Conservation (phyloP, 92 coral and sea anemone genomes). For the Porites lobata region DNA sequence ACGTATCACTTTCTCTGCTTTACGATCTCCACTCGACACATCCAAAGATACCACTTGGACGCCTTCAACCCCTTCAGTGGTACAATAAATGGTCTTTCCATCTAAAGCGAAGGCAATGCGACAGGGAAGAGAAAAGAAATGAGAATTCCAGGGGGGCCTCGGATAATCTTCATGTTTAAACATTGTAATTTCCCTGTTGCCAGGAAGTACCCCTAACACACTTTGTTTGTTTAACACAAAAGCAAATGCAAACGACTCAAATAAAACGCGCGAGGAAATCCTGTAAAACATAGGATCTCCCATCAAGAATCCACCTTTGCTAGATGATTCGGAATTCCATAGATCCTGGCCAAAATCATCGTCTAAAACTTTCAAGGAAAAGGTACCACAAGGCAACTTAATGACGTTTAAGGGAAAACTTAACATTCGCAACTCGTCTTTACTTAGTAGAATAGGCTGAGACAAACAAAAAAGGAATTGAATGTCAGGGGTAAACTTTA, state of each 20-base stretch:
- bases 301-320: not conserved
- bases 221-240: not conserved
- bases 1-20: not conserved
- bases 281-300: not conserved
- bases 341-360: too few species aligned
- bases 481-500: constrained; percentile 8
- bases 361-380: too few species aligned
- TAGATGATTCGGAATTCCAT: not conserved
- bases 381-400: too few species aligned
- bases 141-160: too few species aligned
- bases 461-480: not conserved
- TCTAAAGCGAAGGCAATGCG: not conserved
- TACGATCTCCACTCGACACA: not conserved
- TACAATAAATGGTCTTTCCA: not conserved
- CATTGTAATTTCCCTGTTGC: not conserved
- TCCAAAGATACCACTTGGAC: not conserved
- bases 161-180: not conserved
- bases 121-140: too few species aligned
- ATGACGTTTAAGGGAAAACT: too few species aligned
- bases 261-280: too few species aligned
- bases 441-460: too few species aligned
- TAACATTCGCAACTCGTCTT: too few species aligned
- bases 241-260: not conserved
- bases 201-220: not conserved
- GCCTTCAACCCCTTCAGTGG: too few species aligned